A percentile compares a stretch with the other conserved stretches of the same genome.
Conservation (phyloP, 2,888 invertebrate genomes). For the Pomacea canaliculata region DNA sequence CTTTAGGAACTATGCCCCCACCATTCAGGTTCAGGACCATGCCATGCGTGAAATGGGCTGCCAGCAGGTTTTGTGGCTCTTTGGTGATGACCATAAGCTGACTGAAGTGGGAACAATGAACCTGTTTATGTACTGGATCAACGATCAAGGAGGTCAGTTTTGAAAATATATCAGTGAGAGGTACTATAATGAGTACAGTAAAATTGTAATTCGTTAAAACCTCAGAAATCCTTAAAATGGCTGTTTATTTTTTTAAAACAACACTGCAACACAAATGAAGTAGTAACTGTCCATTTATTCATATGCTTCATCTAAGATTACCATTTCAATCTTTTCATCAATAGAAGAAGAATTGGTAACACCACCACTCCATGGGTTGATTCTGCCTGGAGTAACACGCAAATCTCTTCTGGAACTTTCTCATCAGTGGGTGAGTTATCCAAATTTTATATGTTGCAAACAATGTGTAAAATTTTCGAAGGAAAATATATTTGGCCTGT, state of each 20-base stretch:
- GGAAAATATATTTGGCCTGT: too few relatives aligned
- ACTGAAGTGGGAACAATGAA: constrained; percentile 99
- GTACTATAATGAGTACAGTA: too few relatives aligned
- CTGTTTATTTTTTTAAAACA: too few relatives aligned
- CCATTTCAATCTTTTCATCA: constrained; percentile 49
- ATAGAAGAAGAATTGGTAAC: constrained; percentile 91
- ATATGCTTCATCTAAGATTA: too few relatives aligned
- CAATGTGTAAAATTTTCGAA: too few relatives aligned
- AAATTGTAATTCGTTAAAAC: too few relatives aligned
- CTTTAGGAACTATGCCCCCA: constrained; percentile 74
- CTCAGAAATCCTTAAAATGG: too few relatives aligned
- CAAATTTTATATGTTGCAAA: neutral
- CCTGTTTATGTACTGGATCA: constrained; percentile 88
- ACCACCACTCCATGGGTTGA: constrained; percentile 89
- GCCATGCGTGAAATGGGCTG: constrained; percentile 83
- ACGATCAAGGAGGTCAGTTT: constrained; percentile 86
- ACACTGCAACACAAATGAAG: too few relatives aligned
- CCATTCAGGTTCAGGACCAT: constrained; percentile 73
- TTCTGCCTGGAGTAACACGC: constrained; percentile 94
- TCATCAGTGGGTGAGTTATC: constrained; percentile 78
- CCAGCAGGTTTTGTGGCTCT: constrained; percentile 97
- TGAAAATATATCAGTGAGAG: neutral
- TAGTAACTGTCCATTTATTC: too few relatives aligned
- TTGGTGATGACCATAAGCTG: constrained; percentile 90
- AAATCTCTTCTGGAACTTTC: constrained; percentile 85